A percentile compares a stretch with the other conserved stretches of the same genome.
phyloP scores from a whole-genome alignment of 2,797 vertebrate species.

The Myotis findleyi region DNA sequence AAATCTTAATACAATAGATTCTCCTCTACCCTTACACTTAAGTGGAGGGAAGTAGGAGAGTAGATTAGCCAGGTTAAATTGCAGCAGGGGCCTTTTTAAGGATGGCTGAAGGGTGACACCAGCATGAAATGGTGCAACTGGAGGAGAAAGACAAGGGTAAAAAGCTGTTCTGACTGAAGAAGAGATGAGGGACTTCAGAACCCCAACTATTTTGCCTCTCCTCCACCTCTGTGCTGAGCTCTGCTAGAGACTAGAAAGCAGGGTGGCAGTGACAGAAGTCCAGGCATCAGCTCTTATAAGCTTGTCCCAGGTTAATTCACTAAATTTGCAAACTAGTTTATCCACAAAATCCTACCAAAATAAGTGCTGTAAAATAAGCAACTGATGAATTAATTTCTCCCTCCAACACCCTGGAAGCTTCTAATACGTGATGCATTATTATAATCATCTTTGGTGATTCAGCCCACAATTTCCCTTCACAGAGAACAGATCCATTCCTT shows the following conservation, averaged over 20 bases:
- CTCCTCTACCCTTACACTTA: neutral
- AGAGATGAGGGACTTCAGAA: neutral
- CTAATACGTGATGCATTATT: neutral
- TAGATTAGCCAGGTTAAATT: neutral
- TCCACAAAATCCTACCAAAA: conserved; percentile 10
- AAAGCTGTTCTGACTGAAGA: neutral
- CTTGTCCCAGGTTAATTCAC: conserved; percentile 46
- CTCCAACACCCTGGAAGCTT: neutral
- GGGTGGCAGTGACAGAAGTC: neutral
- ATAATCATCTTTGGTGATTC: neutral
- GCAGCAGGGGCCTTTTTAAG: neutral
- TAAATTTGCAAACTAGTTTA: conserved; percentile 42
- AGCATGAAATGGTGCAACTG: neutral
- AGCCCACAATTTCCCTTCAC: neutral
- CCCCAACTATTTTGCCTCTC: neutral
- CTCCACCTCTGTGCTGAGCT: neutral
- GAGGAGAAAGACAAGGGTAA: neutral
- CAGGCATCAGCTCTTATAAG: neutral
- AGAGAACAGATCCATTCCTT: neutral
- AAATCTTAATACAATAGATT: neutral
- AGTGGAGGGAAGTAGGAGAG: neutral
- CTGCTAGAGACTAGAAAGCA: neutral
- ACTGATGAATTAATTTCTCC: conserved; percentile 2
- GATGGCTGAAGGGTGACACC: neutral
- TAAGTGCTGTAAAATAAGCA: conserved; percentile 22